These are phyloP conservation scores for Ibycter americanus DNA, from an alignment of 2,797 vertebrate genomes.

Conservation along the genomic window DNA sequence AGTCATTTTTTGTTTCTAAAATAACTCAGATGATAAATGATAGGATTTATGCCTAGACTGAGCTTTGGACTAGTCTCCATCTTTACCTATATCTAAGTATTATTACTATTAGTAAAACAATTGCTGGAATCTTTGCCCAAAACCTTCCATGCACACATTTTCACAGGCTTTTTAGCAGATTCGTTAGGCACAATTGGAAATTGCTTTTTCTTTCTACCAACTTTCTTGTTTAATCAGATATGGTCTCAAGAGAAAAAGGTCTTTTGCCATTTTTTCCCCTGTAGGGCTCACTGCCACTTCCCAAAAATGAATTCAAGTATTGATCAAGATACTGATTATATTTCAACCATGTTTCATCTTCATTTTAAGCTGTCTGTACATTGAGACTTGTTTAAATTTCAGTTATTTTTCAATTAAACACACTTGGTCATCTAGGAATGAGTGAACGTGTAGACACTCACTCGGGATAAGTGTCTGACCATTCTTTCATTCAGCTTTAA, in stretches of 20 bases:
- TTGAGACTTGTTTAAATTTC: background rate
- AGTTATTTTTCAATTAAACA: background rate
- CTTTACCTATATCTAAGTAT: background rate
- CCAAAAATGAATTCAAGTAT: background rate
- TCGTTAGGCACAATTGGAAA: background rate
- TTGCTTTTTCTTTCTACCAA: background rate
- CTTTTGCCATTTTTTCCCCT: background rate
- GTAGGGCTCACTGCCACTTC: background rate
- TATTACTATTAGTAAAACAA: background rate
- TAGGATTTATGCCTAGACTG: background rate
- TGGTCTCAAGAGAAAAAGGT: background rate
- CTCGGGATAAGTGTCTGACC: fast-evolving
- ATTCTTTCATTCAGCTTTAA: background rate
- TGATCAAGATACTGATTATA: background rate
- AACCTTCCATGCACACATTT: background rate
- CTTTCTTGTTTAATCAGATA: background rate
- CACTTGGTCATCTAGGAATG: background rate
- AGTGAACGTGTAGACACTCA: background rate
- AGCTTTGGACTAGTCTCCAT: background rate
- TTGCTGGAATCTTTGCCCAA: background rate
- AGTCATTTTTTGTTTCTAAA: constrained; percentile 51
- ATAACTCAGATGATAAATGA: constrained; percentile 61
- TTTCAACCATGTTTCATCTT: background rate
- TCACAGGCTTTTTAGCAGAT: background rate
- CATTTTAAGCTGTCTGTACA: background rate